phyloP scores from a whole-genome alignment of 2,113 vertebrate species.

The Sialia sialis region DNA sequence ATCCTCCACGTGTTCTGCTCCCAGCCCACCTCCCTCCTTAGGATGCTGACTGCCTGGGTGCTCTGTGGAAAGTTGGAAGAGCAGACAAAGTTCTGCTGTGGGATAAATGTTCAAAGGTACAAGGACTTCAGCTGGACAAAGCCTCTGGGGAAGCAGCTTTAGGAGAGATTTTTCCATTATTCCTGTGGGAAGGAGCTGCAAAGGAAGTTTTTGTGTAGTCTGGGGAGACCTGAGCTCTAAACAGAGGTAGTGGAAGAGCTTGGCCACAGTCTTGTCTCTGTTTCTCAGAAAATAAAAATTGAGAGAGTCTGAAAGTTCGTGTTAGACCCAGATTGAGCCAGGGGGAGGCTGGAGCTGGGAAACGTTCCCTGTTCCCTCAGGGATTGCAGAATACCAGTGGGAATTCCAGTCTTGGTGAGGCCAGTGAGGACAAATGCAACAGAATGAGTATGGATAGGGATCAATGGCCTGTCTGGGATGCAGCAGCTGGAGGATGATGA shows the following conservation, averaged over 20 bases:
- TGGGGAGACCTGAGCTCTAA: neutral
- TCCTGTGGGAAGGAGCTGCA: neutral
- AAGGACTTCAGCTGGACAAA: neutral
- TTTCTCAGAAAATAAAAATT: neutral
- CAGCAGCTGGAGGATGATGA: neutral
- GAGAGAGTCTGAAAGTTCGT: fast-evolving
- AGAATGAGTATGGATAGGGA: fast-evolving
- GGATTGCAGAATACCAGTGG: neutral
- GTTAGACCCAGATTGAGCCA: neutral
- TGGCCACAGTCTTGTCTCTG: neutral
- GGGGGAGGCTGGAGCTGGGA: neutral
- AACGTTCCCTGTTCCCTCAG: neutral
- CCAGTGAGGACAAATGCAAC: neutral
- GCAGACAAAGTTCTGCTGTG: neutral
- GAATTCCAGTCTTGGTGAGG: neutral
- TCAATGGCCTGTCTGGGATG: neutral
- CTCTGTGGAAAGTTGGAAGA: conserved; percentile 1
- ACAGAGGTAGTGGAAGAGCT: neutral
- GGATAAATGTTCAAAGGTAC: neutral
- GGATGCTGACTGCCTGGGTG: neutral
- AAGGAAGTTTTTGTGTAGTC: neutral
- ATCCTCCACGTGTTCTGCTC: neutral
- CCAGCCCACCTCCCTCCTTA: neutral
- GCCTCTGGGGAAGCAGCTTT: neutral
- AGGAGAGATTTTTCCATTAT: neutral